phyloP scores from a whole-genome alignment of 2,888 invertebrate species.

The Cephus nigrinus region DNA sequence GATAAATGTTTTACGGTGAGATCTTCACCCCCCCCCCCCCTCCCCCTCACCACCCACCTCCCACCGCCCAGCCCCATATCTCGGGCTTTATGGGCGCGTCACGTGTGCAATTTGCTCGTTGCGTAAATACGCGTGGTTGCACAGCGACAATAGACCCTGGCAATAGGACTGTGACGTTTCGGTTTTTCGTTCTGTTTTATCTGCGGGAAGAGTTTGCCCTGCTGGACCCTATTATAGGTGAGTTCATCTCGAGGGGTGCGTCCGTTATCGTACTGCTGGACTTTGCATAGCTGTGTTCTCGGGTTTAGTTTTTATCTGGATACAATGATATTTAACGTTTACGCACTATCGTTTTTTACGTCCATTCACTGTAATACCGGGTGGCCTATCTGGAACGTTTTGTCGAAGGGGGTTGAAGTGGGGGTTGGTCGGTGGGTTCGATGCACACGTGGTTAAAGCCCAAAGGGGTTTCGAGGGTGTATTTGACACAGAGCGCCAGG shows the following conservation, averaged over 20 bases:
- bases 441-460: background rate
- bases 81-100: background rate
- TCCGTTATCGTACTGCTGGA: background rate
- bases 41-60: background rate
- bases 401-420: background rate
- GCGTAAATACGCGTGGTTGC: background rate
- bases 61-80: accelerated
- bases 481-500: background rate
- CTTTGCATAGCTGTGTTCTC: background rate
- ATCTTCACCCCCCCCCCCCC: background rate
- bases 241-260: too few relatives aligned
- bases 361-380: too few relatives aligned
- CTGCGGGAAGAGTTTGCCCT: background rate
- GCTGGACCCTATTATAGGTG: background rate
- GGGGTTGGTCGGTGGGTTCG: background rate
- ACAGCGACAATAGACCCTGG: background rate
- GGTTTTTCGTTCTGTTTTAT: background rate
- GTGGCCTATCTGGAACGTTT: background rate
- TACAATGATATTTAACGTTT: too few relatives aligned
- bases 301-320: background rate
- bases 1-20: background rate
- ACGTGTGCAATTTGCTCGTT: background rate
- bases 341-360: too few relatives aligned
- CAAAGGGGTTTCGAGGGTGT: too few relatives aligned
- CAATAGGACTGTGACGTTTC: background rate